These are phyloP conservation scores for Eulemur rubriventer DNA, from an alignment of 2,797 vertebrate genomes.

Conservation along the genomic window DNA sequence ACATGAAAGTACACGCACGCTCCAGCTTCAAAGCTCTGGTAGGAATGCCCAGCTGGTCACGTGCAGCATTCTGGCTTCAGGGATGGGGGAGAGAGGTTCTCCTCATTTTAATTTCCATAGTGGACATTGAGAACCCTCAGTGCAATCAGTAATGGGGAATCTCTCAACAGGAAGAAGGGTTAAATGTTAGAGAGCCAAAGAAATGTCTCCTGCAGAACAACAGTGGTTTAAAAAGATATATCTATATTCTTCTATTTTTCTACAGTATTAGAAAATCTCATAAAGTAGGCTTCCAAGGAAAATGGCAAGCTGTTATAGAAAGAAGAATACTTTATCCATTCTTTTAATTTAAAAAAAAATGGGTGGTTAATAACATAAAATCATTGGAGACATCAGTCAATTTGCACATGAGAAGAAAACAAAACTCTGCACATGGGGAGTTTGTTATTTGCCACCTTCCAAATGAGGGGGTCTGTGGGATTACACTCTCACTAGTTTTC, in stretches of 20 bases:
- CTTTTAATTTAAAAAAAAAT: constrained; percentile 16
- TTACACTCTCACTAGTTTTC: background rate
- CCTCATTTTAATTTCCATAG: background rate
- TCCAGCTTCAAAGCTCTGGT: background rate
- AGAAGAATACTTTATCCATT: background rate
- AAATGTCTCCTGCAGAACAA: background rate
- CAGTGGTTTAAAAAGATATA: background rate
- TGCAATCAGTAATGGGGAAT: background rate
- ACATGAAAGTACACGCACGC: background rate
- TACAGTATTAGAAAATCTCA: background rate
- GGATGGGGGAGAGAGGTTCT: background rate
- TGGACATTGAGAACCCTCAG: background rate
- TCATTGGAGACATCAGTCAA: background rate
- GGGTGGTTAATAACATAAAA: background rate
- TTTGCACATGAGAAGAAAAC: background rate
- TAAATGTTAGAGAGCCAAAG: background rate
- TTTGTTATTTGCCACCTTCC: background rate
- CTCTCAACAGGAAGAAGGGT: background rate
- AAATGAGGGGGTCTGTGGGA: background rate
- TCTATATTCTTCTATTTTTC: background rate
- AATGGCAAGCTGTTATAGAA: background rate
- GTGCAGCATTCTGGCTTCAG: background rate
- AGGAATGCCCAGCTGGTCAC: background rate
- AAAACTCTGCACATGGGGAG: background rate
- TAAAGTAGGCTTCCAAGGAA: constrained; percentile 33